Conservation (phyloP, 1,140 invertebrate genomes). For the Caenorhabditis briggsae region DNA sequence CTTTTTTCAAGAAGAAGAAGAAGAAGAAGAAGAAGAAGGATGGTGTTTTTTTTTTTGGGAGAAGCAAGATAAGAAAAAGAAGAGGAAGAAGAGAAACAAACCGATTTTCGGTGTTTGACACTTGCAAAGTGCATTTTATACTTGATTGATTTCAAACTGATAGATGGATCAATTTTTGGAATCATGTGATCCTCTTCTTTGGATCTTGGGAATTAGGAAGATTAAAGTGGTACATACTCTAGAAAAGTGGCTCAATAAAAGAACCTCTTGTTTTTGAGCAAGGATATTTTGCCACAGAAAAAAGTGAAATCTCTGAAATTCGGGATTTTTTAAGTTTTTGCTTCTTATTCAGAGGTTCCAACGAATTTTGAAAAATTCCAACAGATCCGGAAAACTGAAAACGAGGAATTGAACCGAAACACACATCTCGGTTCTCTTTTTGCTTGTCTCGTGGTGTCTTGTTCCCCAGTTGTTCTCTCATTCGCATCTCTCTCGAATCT, state of each 20-base stretch:
- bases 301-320: too few relatives aligned
- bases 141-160: too few relatives aligned
- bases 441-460: background rate
- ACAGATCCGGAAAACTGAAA: background rate
- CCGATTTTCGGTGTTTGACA: constrained; percentile 16
- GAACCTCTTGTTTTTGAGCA: too few relatives aligned
- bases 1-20: background rate
- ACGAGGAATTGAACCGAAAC: constrained; percentile 2
- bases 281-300: too few relatives aligned
- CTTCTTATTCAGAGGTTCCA: too few relatives aligned
- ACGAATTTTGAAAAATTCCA: background rate
- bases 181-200: too few relatives aligned
- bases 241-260: too few relatives aligned
- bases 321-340: too few relatives aligned
- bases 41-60: background rate
- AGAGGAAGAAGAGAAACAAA: background rate
- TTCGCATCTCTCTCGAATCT: background rate
- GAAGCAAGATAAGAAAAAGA: background rate
- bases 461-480: constrained; percentile 3
- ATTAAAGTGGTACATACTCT: too few relatives aligned
- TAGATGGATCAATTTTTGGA: too few relatives aligned
- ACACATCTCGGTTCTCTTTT: background rate
- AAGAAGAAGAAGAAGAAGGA: background rate
- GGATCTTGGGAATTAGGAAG: too few relatives aligned
- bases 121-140: background rate